These are phyloP conservation scores for Channa argus DNA, from an alignment of 2,113 vertebrate species.

Conservation along the genomic window DNA sequence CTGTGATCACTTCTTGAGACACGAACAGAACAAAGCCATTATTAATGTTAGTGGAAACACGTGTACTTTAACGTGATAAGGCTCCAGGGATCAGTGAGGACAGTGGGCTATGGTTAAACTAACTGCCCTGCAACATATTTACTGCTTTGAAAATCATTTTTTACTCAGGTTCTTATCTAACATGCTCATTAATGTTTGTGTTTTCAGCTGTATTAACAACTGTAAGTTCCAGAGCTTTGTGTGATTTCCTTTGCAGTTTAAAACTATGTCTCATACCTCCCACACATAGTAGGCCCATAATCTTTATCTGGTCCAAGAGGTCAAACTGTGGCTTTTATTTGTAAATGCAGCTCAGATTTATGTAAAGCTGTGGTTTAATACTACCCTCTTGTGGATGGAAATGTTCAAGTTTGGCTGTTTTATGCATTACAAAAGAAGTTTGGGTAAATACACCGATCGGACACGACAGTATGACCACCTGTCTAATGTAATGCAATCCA, in stretches of 20 bases:
- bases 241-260: not conserved
- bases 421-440: not conserved
- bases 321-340: conserved; percentile 45
- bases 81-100: not conserved
- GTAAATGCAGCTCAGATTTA: conserved; percentile 9
- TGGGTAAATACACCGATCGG: no score
- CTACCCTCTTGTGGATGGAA: conserved; percentile 61
- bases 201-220: not conserved
- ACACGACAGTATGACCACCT: no score
- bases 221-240: not conserved
- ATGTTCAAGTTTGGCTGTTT: not conserved
- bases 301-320: conserved; percentile 44
- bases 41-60: conserved; percentile 3
- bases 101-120: not conserved
- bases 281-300: not conserved
- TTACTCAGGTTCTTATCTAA: not conserved
- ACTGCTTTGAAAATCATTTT: not conserved
- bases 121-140: not conserved
- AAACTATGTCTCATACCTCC: not conserved
- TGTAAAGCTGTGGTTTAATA: conserved; percentile 28
- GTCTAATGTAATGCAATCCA: no score
- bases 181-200: not conserved
- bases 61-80: not conserved
- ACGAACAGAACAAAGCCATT: not conserved
- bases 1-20: not conserved